phyloP scores from a whole-genome alignment of 2,797 vertebrate genomes.

The Scyliorhinus canicula region DNA sequence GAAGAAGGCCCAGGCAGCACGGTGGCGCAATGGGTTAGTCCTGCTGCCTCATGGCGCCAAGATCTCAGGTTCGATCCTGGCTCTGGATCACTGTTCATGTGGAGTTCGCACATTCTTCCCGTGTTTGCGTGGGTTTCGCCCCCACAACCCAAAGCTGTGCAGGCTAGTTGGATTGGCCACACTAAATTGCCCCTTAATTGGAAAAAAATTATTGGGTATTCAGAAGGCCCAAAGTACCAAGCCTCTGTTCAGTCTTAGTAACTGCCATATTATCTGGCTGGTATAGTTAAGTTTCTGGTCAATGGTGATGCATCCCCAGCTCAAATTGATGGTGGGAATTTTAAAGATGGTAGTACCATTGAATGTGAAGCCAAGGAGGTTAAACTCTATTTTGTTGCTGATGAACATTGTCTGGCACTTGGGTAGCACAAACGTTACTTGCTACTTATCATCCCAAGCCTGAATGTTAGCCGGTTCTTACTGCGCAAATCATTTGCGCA shows the following conservation, averaged over 20 bases:
- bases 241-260: background rate
- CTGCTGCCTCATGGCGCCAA: too few relatives aligned
- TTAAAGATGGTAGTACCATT: background rate
- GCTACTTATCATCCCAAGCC: background rate
- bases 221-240: background rate
- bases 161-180: too few relatives aligned
- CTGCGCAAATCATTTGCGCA: too few relatives aligned
- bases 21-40: too few relatives aligned
- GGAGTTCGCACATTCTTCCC: too few relatives aligned
- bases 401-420: background rate
- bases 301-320: background rate
- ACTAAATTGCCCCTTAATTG: too few relatives aligned
- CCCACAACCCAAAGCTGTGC: too few relatives aligned
- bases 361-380: background rate
- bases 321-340: background rate
- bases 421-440: background rate
- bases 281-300: background rate
- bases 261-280: background rate
- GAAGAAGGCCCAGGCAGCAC: background rate
- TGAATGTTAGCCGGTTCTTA: background rate
- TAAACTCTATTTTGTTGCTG: background rate
- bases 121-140: too few relatives aligned
- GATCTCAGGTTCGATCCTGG: too few relatives aligned
- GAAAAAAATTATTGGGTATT: too few relatives aligned
- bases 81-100: too few relatives aligned